Evolutionary conservation across 2,113 vertebrate species (phyloP).

Genomic region (Acrocephalus arundinaceus): DNA sequence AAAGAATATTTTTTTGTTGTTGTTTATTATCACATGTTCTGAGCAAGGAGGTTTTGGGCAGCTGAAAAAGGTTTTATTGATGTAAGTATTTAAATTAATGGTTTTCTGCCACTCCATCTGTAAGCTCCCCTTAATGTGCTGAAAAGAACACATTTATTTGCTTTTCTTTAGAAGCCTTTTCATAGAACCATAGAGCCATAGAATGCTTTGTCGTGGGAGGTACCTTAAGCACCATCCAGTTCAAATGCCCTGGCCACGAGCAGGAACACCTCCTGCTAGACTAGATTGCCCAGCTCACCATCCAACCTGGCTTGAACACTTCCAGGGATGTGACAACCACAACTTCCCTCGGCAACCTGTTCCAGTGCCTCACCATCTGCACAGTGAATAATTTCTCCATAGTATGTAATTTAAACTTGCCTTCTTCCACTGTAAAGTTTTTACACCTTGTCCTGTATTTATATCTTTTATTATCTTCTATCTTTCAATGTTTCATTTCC

Average conservation of each 20-base stretch:
- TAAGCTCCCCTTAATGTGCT: neutral
- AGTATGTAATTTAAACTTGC: neutral
- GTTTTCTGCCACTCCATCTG: neutral
- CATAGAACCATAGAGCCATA: neutral
- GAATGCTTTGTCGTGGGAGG: neutral
- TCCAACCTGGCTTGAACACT: neutral
- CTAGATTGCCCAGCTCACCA: neutral
- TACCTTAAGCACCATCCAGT: no score
- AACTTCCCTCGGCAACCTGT: neutral
- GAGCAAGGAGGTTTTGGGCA: neutral
- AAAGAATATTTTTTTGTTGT: neutral
- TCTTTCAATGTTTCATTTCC: neutral
- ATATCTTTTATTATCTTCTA: neutral
- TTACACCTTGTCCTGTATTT: neutral
- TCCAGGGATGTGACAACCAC: neutral
- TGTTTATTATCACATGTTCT: neutral
- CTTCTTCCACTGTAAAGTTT: neutral
- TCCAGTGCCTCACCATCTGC: neutral
- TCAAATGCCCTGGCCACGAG: neutral
- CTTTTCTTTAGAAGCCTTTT: neutral
- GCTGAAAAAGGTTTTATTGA: neutral
- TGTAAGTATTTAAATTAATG: neutral
- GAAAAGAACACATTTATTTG: neutral
- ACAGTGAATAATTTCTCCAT: neutral
- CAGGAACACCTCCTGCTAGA: neutral